Conservation (phyloP, 1,140 invertebrate genomes). For the Orchesella cincta region DNA sequence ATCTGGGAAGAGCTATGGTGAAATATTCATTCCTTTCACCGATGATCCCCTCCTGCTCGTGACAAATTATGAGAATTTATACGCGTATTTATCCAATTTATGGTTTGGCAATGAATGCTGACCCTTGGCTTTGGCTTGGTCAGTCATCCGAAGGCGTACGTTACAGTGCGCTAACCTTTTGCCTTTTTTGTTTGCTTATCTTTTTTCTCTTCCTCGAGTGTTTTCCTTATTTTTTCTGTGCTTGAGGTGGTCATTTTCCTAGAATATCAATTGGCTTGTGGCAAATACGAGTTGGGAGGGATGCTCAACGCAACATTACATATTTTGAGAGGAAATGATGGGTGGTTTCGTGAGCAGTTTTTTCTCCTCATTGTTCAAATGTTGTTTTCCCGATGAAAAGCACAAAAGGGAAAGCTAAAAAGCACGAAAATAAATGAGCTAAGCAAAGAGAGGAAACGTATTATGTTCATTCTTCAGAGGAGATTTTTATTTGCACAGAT, state of each 20-base stretch:
- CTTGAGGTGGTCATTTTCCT: conserved; percentile 25
- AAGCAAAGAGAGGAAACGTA: conserved; percentile 13
- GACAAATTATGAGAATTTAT: conserved; percentile 51
- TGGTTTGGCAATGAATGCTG: conserved; percentile 16
- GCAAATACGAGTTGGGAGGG: no score
- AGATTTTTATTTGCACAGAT: not conserved
- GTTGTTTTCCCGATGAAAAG: not conserved
- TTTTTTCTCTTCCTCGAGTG: not conserved
- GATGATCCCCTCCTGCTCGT: conserved; percentile 29
- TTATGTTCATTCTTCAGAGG: not conserved
- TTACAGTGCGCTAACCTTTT: no score
- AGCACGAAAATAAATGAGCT: conserved; percentile 7
- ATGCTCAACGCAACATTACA: not conserved
- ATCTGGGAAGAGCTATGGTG: conserved; percentile 7
- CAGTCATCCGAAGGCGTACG: not conserved
- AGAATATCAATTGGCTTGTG: conserved; percentile 5
- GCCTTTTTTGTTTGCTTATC: not conserved
- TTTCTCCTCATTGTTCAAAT: not conserved
- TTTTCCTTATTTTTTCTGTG: conserved; percentile 11
- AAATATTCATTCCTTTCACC: conserved; percentile 32
- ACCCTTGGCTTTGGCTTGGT: conserved; percentile 11
- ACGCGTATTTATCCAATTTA: conserved; percentile 43
- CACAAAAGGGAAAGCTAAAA: conserved; percentile 8
- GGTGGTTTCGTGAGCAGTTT: conserved; percentile 6
- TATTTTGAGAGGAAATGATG: conserved; percentile 6